phyloP scores from a whole-genome alignment of 2,888 invertebrate species.

The Chloroclystis v-ata region DNA sequence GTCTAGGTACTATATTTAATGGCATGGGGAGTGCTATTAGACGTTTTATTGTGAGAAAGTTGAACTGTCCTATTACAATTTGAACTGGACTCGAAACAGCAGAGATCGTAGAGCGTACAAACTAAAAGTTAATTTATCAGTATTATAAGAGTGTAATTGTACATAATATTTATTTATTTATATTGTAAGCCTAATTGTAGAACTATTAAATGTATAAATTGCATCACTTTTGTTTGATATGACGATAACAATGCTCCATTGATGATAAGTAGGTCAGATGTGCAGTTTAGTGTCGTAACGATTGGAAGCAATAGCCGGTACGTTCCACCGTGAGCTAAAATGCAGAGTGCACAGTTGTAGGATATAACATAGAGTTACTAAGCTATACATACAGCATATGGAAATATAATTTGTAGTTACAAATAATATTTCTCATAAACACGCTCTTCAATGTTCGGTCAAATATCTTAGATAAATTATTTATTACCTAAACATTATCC shows the following conservation, averaged over 20 bases:
- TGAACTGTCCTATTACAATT: constrained; percentile 5
- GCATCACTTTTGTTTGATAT: constrained; percentile 19
- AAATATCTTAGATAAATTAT: no score
- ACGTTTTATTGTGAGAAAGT: constrained; percentile 5
- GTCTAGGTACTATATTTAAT: constrained; percentile 60
- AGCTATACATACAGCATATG: background rate
- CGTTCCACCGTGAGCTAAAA: constrained; percentile 5
- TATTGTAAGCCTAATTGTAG: constrained; percentile 13
- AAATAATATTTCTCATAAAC: no score
- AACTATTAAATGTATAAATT: constrained; percentile 17
- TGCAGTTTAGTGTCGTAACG: constrained; percentile 23
- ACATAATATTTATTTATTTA: constrained; percentile 25
- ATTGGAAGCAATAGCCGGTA: constrained; percentile 16
- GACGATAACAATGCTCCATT: constrained; percentile 24
- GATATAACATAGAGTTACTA: constrained; percentile 10
- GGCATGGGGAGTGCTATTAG: constrained; percentile 6
- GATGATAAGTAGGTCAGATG: constrained; percentile 28
- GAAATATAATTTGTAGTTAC: no score
- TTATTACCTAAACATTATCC: no score
- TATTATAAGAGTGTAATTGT: constrained; percentile 26
- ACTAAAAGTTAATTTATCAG: constrained; percentile 31
- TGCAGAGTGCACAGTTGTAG: constrained; percentile 17
- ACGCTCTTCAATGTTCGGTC: no score
- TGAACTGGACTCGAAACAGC: constrained; percentile 1
- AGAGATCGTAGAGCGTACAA: constrained; percentile 25